Conservation (phyloP, 1,140 invertebrate genomes). For the Listronotus oregonensis region DNA sequence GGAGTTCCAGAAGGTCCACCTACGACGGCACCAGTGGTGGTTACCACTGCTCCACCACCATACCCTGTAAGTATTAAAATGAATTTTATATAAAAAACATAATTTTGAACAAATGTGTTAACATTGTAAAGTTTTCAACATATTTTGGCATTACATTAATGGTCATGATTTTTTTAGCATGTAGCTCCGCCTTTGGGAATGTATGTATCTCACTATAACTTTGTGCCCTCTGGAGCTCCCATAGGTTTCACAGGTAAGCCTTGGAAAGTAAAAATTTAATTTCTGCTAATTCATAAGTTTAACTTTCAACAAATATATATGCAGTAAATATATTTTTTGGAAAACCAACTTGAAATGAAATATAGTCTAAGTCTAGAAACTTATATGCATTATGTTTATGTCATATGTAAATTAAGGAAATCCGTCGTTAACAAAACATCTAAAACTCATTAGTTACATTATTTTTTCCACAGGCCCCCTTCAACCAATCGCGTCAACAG, state of each 20-base stretch:
- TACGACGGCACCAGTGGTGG: slow-evolving; percentile 59
- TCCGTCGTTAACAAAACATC: too few relatives aligned
- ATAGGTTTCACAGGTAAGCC: slow-evolving; percentile 53
- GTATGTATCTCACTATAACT: slow-evolving; percentile 64
- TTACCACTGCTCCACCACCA: slow-evolving; percentile 64
- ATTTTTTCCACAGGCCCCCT: slow-evolving; percentile 52
- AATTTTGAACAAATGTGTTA: not conserved
- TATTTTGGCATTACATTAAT: not conserved
- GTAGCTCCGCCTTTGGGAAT: slow-evolving; percentile 57
- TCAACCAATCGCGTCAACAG: slow-evolving; percentile 60
- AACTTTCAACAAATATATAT: too few relatives aligned
- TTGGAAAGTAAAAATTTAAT: not conserved
- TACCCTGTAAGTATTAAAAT: slow-evolving; percentile 52
- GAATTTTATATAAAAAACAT: slow-evolving; percentile 23
- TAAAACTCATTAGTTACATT: too few relatives aligned
- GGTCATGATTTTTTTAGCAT: slow-evolving; percentile 46
- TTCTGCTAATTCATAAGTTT: too few relatives aligned
- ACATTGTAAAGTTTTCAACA: too few relatives aligned
- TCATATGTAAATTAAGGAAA: too few relatives aligned
- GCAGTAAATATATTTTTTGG: too few relatives aligned
- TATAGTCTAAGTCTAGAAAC: too few relatives aligned
- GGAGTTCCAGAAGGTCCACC: slow-evolving; percentile 45
- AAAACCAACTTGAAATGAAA: too few relatives aligned
- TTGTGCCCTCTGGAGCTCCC: slow-evolving; percentile 58
- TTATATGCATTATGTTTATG: too few relatives aligned